These are phyloP conservation scores for Baccha elongata DNA, from an alignment of 2,888 invertebrate genomes.

Conservation along the genomic window DNA sequence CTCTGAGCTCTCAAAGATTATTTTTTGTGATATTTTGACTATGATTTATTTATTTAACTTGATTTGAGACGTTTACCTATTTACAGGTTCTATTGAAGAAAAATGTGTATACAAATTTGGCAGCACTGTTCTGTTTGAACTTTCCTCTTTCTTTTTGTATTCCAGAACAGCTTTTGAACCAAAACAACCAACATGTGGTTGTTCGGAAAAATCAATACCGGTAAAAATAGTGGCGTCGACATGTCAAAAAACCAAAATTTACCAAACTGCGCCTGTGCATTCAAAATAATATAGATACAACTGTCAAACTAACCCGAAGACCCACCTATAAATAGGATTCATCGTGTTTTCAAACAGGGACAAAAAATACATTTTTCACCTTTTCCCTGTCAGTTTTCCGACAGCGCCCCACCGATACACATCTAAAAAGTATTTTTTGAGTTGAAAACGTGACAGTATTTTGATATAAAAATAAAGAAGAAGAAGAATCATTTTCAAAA, in stretches of 20 bases:
- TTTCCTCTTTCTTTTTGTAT: neutral
- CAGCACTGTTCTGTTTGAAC: constrained; percentile 8
- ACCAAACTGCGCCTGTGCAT: constrained; percentile 5
- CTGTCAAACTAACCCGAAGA: constrained; percentile 44
- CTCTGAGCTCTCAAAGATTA: no score
- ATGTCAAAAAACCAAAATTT: constrained; percentile 15
- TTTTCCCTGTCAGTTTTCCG: constrained; percentile 60
- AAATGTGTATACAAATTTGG: constrained; percentile 1
- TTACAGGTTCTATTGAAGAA: no score
- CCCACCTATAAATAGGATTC: constrained; percentile 59
- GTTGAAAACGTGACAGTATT: constrained; percentile 29
- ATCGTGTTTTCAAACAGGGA: neutral
- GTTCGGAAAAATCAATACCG: constrained; percentile 66
- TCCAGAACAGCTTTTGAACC: constrained; percentile 7
- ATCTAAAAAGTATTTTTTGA: constrained; percentile 15
- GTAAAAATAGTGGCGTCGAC: constrained; percentile 63
- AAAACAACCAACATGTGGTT: constrained; percentile 55
- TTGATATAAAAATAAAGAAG: constrained; percentile 53
- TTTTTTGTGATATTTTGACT: no score
- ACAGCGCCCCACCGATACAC: constrained; percentile 62
- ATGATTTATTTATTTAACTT: no score
- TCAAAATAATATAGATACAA: constrained; percentile 23
- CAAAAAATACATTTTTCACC: constrained; percentile 35
- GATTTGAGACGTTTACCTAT: no score
- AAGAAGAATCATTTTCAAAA: constrained; percentile 15